A percentile compares a stretch with the other conserved stretches of the same genome.
These are phyloP conservation scores for Gila robusta DNA, from an alignment of 2,797 vertebrate species.

Conservation along the genomic window DNA sequence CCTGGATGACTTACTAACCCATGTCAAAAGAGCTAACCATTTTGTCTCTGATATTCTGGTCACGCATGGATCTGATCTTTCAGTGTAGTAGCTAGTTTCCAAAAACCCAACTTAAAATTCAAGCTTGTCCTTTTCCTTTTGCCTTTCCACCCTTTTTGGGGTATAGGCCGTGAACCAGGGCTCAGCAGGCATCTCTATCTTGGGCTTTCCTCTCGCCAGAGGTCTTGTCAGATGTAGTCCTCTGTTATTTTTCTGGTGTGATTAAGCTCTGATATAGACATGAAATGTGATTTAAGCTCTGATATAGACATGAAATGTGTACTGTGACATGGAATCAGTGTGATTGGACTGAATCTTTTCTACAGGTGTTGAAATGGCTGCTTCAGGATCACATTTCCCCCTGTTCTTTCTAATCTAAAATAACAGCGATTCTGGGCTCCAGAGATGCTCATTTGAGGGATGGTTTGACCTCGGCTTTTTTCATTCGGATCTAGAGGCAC, in stretches of 20 bases:
- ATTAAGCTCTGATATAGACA: conserved; percentile 33
- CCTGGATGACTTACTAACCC: too few species aligned
- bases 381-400: conserved; percentile 14
- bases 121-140: background rate
- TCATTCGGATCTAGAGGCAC: too few species aligned
- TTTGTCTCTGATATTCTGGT: too few species aligned
- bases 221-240: background rate
- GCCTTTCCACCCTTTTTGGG: background rate
- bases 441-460: conserved; percentile 4
- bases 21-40: background rate
- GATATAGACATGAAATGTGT: conserved; percentile 9
- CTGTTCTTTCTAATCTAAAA: conserved; percentile 25
- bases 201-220: background rate
- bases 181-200: background rate
- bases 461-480: conserved; percentile 3
- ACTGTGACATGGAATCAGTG: conserved; percentile 14
- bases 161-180: background rate
- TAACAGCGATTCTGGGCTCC: background rate
- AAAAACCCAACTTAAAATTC: background rate
- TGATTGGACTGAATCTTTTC: conserved; percentile 25
- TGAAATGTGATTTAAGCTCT: conserved; percentile 31
- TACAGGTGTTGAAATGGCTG: conserved; percentile 20
- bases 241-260: conserved; percentile 46
- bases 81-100: background rate
- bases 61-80: too few species aligned